These are phyloP conservation scores for Silvanus unidentatus DNA, from an alignment of 2,888 invertebrate genomes.

Conservation along the genomic window DNA sequence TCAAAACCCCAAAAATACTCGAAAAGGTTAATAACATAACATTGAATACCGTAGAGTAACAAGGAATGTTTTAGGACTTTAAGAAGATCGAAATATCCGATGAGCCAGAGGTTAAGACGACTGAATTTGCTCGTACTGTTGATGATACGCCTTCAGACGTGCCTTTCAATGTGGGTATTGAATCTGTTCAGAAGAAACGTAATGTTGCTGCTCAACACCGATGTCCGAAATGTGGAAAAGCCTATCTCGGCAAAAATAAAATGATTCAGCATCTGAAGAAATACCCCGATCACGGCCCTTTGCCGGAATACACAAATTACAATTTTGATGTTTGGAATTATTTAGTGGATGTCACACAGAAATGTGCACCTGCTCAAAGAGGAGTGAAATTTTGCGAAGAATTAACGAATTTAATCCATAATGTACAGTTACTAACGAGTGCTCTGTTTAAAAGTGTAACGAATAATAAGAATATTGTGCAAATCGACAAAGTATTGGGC, in stretches of 20 bases:
- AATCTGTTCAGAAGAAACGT: slow-evolving; percentile 34
- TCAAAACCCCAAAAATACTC: slow-evolving; percentile 39
- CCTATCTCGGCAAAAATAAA: slow-evolving; percentile 56
- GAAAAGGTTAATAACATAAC: slow-evolving; percentile 24
- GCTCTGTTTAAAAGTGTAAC: slow-evolving; percentile 36
- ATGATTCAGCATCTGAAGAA: slow-evolving; percentile 58
- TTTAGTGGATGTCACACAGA: slow-evolving; percentile 37
- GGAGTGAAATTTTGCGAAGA: slow-evolving; percentile 40
- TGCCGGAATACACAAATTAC: slow-evolving; percentile 26
- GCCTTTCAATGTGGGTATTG: slow-evolving; percentile 9
- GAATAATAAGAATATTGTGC: slow-evolving; percentile 29
- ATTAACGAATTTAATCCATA: slow-evolving; percentile 37
- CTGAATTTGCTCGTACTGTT: slow-evolving; percentile 31
- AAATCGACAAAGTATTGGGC: slow-evolving; percentile 36
- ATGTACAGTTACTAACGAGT: slow-evolving; percentile 36
- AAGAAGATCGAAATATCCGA: slow-evolving; percentile 34
- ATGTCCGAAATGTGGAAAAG: slow-evolving; percentile 60
- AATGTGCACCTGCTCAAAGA: slow-evolving; percentile 31
- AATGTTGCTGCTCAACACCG: slow-evolving; percentile 51
- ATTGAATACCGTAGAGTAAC: slow-evolving; percentile 8
- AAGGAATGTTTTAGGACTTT: slow-evolving; percentile 29
- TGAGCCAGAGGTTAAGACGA: slow-evolving; percentile 28
- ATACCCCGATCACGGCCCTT: slow-evolving; percentile 55
- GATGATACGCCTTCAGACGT: slow-evolving; percentile 18
- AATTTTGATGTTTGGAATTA: slow-evolving; percentile 41